Evolutionary conservation across 2,113 vertebrate species (phyloP), one percentile per base, ranked within the genome.

Genomic region (Spermophilus dauricus): DNA sequence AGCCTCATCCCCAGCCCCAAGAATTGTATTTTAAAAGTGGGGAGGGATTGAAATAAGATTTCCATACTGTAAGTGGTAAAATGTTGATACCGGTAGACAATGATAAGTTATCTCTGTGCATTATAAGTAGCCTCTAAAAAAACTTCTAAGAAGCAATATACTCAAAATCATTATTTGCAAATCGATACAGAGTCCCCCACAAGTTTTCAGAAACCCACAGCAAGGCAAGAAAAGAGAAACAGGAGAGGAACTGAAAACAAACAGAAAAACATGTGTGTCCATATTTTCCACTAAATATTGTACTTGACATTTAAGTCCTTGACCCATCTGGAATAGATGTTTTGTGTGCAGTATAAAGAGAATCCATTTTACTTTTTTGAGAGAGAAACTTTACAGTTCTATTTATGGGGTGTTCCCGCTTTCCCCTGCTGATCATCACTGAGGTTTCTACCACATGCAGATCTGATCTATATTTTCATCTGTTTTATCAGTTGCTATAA

Each of bases 61-160:
- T 56, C 16, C 17, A 65, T 6, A 20, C 12, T 37, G 45, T 16
- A 37, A 83, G 37, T 5, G 37, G 48, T 11, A 26, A 89, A 61
- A n/a, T 9, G 7, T 0, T 5, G 70, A 37, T 12, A 6, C 26
- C 22, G 37, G 6, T 13, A 22, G 70, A 51, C 8, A 1, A 5
- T 22, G 53, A 24, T 12, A 42, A 10, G 28, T 16, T 22, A 9
- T 2, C 2, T 18, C 37, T 26, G 1, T 5, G 42, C 16, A 2
- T 16, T 37, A 13, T 28, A 42, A 34, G 51, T 8, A 7, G 17
- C 18, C 42, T 14, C 51, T 34, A 10, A 72, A 42, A 45, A 70
- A 18, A n/a, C 67, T 34, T 37, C 51, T 2, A 5, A 1, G 10
- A 8, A 17, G n/a, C 5, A 8, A n/a, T 7, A 16, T 1, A n/a